Conservation (phyloP, 2,113 vertebrate species). For the Acinonyx jubatus region DNA sequence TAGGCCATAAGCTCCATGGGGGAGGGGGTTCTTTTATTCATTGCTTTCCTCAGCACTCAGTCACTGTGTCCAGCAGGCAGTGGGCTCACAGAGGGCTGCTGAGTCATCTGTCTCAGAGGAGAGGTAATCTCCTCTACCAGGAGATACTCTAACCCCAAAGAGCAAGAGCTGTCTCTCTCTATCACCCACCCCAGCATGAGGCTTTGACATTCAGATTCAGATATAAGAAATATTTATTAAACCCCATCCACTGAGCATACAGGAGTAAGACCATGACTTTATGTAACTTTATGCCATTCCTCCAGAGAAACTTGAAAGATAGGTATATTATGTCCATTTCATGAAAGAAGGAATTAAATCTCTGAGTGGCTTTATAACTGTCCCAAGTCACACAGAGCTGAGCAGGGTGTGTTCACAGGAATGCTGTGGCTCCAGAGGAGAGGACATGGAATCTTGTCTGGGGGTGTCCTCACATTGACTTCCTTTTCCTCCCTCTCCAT, state of each 20-base stretch:
- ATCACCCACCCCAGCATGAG: background rate
- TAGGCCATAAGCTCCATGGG: background rate
- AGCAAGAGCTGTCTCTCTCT: background rate
- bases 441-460: fast-evolving
- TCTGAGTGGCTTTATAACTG: background rate
- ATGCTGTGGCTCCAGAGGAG: no score
- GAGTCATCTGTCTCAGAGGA: background rate
- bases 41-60: background rate
- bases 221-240: background rate
- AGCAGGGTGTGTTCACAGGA: background rate
- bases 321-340: background rate
- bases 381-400: background rate
- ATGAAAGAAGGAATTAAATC: background rate
- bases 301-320: background rate
- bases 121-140: background rate
- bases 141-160: background rate
- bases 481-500: background rate
- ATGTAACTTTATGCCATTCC: background rate
- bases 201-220: background rate
- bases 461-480: fast-evolving
- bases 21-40: background rate
- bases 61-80: background rate
- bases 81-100: background rate
- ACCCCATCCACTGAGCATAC: background rate
- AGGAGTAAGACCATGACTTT: background rate